Evolutionary conservation across 2,888 invertebrate species (phyloP).

Genomic region (Troilus luridus): DNA sequence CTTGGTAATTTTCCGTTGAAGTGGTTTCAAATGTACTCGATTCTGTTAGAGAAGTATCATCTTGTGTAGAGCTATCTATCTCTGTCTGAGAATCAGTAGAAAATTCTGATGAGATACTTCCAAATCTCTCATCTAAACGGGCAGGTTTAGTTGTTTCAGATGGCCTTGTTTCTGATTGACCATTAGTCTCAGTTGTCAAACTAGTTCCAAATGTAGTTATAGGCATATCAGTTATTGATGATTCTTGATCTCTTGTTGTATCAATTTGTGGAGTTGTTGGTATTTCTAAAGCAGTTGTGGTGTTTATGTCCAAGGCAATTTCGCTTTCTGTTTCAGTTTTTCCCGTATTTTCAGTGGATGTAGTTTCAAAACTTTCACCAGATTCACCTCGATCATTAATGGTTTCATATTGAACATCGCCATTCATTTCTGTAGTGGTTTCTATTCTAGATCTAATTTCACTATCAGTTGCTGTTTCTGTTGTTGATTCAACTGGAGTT

Average conservation of each 20-base stretch:
- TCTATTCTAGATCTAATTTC: neutral
- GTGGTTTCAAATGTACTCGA: neutral
- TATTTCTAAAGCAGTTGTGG: neutral
- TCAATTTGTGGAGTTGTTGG: neutral
- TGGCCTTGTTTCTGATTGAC: constrained; percentile 14
- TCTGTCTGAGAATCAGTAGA: neutral
- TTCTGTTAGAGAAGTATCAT: neutral
- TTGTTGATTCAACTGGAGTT: constrained; percentile 49
- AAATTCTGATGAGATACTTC: neutral
- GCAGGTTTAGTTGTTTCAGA: neutral
- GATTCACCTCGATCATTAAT: neutral
- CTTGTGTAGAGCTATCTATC: neutral
- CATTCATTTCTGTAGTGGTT: neutral
- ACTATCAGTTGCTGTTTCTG: neutral
- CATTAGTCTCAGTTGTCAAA: constrained; percentile 33
- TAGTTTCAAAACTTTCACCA: neutral
- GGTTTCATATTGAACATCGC: neutral
- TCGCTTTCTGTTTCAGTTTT: neutral
- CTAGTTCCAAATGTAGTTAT: neutral
- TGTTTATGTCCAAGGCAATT: neutral
- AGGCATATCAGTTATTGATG: neutral
- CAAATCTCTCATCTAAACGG: neutral
- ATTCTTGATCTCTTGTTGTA: neutral
- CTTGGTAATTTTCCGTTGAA: neutral
- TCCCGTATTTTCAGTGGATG: neutral